phyloP scores from a whole-genome alignment of 2,797 vertebrate genomes.

The Hydrophis major region DNA sequence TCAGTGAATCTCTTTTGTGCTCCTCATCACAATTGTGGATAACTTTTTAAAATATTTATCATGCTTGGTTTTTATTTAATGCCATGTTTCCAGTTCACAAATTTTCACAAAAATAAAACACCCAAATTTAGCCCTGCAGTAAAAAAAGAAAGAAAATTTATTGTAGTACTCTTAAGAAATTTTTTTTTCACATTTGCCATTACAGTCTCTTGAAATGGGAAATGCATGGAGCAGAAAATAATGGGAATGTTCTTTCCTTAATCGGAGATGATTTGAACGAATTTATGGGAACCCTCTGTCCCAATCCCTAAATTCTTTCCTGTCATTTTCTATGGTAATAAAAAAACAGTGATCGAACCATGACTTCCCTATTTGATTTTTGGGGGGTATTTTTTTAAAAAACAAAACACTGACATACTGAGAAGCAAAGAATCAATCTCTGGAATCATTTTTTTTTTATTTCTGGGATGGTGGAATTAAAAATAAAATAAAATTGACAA shows the following conservation, averaged over 20 bases:
- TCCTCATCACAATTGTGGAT: background rate
- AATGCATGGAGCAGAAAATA: background rate
- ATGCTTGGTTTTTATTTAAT: background rate
- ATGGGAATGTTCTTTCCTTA: background rate
- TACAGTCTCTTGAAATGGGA: background rate
- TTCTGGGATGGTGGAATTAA: background rate
- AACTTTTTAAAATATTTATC: background rate
- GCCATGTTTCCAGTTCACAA: background rate
- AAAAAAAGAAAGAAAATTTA: background rate
- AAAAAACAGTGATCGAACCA: background rate
- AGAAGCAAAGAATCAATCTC: background rate
- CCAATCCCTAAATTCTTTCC: background rate
- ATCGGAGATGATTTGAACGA: background rate
- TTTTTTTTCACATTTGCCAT: background rate
- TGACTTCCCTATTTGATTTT: background rate
- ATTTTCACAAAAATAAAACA: background rate
- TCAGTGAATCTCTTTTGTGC: background rate
- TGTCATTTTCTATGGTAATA: background rate
- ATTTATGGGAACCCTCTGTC: background rate
- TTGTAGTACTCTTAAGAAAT: background rate
- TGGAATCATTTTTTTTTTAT: background rate
- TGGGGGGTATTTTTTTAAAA: background rate
- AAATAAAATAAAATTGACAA: background rate
- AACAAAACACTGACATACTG: background rate
- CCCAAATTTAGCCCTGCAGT: background rate